These are phyloP conservation scores for Atopsyche davidsoni DNA, from an alignment of 1,140 invertebrate species.

Conservation along the genomic window DNA sequence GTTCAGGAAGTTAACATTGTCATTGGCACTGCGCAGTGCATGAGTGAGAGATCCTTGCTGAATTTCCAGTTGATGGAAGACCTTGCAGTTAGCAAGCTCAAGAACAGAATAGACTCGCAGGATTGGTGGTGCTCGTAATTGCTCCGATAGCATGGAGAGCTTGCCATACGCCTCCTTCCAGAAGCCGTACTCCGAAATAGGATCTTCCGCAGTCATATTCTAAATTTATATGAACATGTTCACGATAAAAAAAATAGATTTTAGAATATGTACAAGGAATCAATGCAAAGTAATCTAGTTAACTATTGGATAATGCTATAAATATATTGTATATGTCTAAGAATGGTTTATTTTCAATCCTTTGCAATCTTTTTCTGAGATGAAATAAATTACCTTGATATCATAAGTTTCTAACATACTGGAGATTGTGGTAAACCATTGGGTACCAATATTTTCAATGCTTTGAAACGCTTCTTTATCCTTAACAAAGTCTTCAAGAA, in stretches of 20 bases:
- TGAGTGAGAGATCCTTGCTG: conserved; percentile 55
- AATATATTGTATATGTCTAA: no score
- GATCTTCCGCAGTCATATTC: conserved; percentile 61
- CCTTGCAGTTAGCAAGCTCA: conserved; percentile 31
- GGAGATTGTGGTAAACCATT: conserved; percentile 60
- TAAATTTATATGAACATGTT: no score
- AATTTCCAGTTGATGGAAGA: conserved; percentile 31
- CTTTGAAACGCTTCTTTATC: conserved; percentile 49
- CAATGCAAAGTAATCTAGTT: not conserved
- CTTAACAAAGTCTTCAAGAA: conserved; percentile 41
- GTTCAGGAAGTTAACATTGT: conserved; percentile 78
- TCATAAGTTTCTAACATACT: conserved; percentile 48
- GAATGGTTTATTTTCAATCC: no score
- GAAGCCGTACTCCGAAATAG: conserved; percentile 74
- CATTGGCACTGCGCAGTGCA: conserved; percentile 69
- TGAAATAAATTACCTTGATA: conserved; percentile 50
- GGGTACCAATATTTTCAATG: conserved; percentile 56
- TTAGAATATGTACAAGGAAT: no score
- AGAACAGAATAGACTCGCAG: conserved; percentile 50
- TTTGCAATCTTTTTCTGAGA: no score
- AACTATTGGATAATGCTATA: not conserved
- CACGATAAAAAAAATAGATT: no score
- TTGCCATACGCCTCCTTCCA: conserved; percentile 74
- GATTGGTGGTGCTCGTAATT: conserved; percentile 66
- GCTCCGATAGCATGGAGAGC: conserved; percentile 70